Base-by-base conservation (phyloP, 2,113 vertebrate species). In the Amazona vittata region DNA sequence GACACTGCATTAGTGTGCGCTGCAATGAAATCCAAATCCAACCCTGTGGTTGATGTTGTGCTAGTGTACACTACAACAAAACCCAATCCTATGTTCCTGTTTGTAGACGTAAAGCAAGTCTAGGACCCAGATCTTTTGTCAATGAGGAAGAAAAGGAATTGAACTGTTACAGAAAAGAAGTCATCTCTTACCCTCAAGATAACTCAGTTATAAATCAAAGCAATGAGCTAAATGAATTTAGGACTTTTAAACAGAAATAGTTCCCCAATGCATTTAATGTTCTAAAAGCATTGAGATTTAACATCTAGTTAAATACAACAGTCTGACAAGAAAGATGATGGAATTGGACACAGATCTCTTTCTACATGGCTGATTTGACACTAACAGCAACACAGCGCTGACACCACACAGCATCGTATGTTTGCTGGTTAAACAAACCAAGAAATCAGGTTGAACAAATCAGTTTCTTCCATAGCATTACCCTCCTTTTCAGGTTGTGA, bases 341-440 rank as follows among this genome's bases (percentile, higher is more conserved):
- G 79, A 79, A 31, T 35, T 77, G 79, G 94, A 93, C 68, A 68
- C 73, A 83, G 35, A 59, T 69, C 52, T 47, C 71, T 93, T 95
- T 94, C 81, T 91, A 12, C 60, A 47, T 73, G 90, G 63, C 78
- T 95, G 91, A 90, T 78, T 91, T 83, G 92, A 85, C 46, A 21
- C 63, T 29, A 93, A 55, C 28, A 83, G 63, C 60, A 83, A 5
- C 64, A 15, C 49, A 26, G 46, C n/a, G 63, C 69, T 92, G 74
- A 78, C 68, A 75, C 73, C 69, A 13, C 2, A 0, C 59, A 82
- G 67, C 80, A 44, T 89, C 76, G 4, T 65, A 43, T 82, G 86
- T 94, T 93, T 91, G 37, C 86, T 92, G 50, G 83, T 94, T 96
- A 84, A 96, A 93, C 84, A 92, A 95, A 92, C 74, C 86, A 70